Base-by-base conservation (phyloP, 1,140 invertebrate genomes). In the Drosophila albomicans region DNA sequence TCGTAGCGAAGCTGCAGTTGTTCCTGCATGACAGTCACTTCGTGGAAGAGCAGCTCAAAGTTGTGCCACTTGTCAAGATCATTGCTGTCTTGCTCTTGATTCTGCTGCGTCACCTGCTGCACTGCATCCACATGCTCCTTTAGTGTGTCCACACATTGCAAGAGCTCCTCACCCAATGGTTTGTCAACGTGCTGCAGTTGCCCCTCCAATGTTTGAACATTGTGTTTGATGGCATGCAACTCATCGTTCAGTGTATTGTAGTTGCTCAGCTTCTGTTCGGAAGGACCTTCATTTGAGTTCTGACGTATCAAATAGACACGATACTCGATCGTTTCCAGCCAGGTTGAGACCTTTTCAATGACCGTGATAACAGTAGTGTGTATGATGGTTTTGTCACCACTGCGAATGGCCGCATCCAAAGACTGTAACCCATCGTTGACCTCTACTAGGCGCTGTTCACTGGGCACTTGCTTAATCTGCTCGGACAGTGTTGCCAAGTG, bases 251-350 rank as follows among this genome's bases (percentile, higher is more conserved):
- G 68, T 75, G 94, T 86, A 5, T 94, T 91, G 11, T 92, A 78
- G 28, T 91, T 66, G 78, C 86, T 91, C 51, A 95, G 92, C 82
- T 95, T 95, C 86, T 94, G 93, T 69, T 94, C 92, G 2, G 93
- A 94, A 16, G 94, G 94, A 32, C 94, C 94, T 35, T 94, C 93
- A 61, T 93, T 93, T 5, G 93, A 93, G 82, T 94, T 93, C 79
- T 95, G 94, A 49, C 94, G 93, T 43, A 94, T 94, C 6, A 94
- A 78, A 68, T 96, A 95, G 6, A 97, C 95, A 81, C 95, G 95
- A 75, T 96, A 97, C 91, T 97, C 96, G 72, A 97, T 96, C 20
- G 95, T 96, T 93, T 97, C 96, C 41, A 98, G 87, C 96, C 96
- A 97, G 16, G 95, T 95, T 0, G 96, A 96, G 5, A 98, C 95